Evolutionary conservation across 2,888 invertebrate species (phyloP).

Genomic region (Leptura quadrifasciata): DNA sequence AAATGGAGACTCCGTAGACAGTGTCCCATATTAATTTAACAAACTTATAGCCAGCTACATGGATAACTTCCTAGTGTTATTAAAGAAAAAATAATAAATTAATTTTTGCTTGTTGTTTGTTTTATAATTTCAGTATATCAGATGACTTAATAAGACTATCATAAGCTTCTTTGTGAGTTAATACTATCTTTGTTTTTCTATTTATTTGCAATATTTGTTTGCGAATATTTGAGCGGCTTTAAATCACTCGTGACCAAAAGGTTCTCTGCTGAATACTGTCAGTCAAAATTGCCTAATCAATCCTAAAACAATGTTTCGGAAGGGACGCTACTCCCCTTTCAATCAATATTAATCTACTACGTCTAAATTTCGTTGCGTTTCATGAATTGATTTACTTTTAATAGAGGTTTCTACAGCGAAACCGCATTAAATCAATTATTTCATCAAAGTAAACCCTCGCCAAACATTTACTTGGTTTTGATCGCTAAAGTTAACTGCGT

Average conservation of each 20-base stretch:
- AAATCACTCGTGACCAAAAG: not conserved
- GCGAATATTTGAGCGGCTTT: not conserved
- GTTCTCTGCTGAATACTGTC: not conserved
- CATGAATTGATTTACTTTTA: conserved; percentile 3
- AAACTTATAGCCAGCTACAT: no score
- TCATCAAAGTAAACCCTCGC: not conserved
- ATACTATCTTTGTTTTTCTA: no score
- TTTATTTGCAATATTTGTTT: no score
- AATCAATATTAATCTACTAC: conserved; percentile 7
- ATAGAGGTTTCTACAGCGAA: conserved; percentile 2
- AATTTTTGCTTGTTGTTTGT: no score
- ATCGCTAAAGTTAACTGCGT: not conserved
- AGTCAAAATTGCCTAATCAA: not conserved
- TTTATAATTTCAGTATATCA: no score
- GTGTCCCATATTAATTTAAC: no score
- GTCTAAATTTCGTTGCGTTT: conserved; percentile 7
- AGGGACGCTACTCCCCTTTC: not conserved
- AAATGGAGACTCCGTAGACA: no score
- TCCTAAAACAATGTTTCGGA: conserved; percentile 3
- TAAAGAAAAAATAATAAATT: no score
- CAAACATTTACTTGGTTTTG: conserved; percentile 3
- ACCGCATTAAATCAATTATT: conserved; percentile 1
- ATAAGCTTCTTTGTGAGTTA: no score
- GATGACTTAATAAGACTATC: no score
- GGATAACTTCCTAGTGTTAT: no score